Evolutionary conservation across 2,888 invertebrate species (phyloP), one percentile per base, ranked within the genome.

Genomic region (Ariolimax columbianus): DNA sequence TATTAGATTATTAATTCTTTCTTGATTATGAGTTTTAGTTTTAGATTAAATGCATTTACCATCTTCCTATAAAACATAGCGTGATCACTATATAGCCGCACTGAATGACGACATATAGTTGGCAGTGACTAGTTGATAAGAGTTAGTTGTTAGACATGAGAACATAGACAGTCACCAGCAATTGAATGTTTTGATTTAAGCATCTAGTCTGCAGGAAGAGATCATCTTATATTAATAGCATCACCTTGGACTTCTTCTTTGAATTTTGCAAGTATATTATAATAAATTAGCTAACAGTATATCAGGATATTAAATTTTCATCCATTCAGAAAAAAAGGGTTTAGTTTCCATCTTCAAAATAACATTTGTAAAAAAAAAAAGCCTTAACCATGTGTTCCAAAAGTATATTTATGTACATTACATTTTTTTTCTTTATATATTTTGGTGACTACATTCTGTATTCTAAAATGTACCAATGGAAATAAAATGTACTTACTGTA

Each of bases 401-500:
- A 68, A 40, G 40, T 72, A 40, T 38, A 72, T 66, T 66, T 72
- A 70, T 70, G 11, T 36, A 70, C 38, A 38, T 70, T 14, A 38
- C 38, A 9, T 23, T 63, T 33, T 30, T 33, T 38, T 38, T 72
- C 26, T 3, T 3, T 11, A 38, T 19, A 70, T 70, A 72, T 23
- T 72, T 23, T 72, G 38, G 40, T 72, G 72, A 72, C 40, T 38
- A 11, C 23, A 26, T 26, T 72, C 26, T 68, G 68, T 70, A 38
- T 70, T 7, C 38, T 70, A 36, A 70, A 73, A 47, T 73, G n/a
- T 75, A 75, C 30, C 33, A 51, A 33, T 33, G 17, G 33, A 51
- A 75, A 75, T 75, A 33, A 75, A 75, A 51, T 47, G 75, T 75
- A 75, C 75, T 75, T 75, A 73, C 19, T 70, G 26, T 75, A 51